Conservation (phyloP, 2,888 invertebrate species). For the Anarsia innoxiella region DNA sequence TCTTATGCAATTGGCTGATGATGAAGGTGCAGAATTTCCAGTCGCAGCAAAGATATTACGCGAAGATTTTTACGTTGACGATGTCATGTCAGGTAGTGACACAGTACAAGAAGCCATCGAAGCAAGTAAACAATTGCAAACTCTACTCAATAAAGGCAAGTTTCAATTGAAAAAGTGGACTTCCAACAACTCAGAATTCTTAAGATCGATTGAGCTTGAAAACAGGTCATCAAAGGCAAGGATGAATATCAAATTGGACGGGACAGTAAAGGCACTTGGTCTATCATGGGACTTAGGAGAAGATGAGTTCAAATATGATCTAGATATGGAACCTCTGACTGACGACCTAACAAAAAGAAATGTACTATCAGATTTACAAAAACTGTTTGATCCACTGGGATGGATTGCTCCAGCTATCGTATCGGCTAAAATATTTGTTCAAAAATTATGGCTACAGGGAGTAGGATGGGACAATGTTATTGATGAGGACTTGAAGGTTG, state of each 20-base stretch:
- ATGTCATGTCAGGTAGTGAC: conserved; percentile 21
- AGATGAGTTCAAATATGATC: conserved; percentile 19
- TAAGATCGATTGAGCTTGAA: too few relatives aligned
- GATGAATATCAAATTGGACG: conserved; percentile 16
- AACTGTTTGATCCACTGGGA: conserved; percentile 21
- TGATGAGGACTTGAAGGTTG: conserved; percentile 4
- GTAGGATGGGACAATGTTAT: conserved; percentile 22
- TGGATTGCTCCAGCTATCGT: conserved; percentile 20
- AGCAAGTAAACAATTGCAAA: conserved; percentile 19
- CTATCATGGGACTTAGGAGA: conserved; percentile 17
- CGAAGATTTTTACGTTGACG: conserved; percentile 20
- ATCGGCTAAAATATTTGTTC: conserved; percentile 19
- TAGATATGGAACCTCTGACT: conserved; percentile 14
- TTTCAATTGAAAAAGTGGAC: conserved; percentile 20
- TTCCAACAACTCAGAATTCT: conserved; percentile 14
- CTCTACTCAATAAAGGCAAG: conserved; percentile 19
- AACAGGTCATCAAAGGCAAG: too few relatives aligned
- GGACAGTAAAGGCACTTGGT: conserved; percentile 20
- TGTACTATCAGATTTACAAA: conserved; percentile 18
- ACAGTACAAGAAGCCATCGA: conserved; percentile 16
- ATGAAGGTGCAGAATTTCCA: conserved; percentile 16
- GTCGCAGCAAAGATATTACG: conserved; percentile 8
- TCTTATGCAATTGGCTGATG: conserved; percentile 14
- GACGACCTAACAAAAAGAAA: conserved; percentile 19
- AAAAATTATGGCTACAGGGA: conserved; percentile 21